These are phyloP conservation scores for Eurytoma californica DNA, from an alignment of 2,888 invertebrate species.

Conservation along the genomic window DNA sequence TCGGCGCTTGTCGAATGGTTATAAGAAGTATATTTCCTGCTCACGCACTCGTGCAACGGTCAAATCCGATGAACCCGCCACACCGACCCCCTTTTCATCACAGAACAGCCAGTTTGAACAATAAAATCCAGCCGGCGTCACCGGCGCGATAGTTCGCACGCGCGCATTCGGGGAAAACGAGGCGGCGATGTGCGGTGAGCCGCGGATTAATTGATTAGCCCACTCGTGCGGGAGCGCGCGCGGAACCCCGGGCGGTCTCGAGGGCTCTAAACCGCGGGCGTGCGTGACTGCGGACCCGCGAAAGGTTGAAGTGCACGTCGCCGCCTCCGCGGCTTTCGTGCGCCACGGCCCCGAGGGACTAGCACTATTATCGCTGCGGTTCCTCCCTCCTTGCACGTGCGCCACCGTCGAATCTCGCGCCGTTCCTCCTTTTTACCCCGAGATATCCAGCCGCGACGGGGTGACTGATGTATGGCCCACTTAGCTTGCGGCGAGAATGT, in stretches of 20 bases:
- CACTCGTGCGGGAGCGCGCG: background rate
- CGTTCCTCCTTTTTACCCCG: too few relatives aligned
- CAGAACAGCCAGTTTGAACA: background rate
- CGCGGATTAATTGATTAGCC: slow-evolving; percentile 57
- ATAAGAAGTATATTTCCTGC: background rate
- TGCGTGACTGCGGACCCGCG: slow-evolving; percentile 50
- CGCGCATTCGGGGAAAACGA: background rate
- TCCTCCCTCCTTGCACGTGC: background rate
- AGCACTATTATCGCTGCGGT: slow-evolving; percentile 16
- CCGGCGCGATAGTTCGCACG: slow-evolving; percentile 1
- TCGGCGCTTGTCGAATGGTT: background rate
- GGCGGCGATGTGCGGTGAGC: slow-evolving; percentile 43
- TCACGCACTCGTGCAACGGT: background rate
- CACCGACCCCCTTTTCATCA: too few relatives aligned
- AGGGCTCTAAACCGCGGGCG: slow-evolving; percentile 46
- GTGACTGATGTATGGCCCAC: too few relatives aligned
- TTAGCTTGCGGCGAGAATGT: background rate
- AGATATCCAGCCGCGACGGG: too few relatives aligned
- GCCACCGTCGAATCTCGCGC: too few relatives aligned
- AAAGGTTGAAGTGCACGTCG: slow-evolving; percentile 18
- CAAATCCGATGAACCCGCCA: too few relatives aligned
- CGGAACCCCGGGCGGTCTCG: background rate
- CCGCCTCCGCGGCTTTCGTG: slow-evolving; percentile 20
- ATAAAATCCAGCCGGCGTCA: background rate
- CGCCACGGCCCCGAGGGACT: background rate